Evolutionary conservation across 2,113 vertebrate species (phyloP), one percentile per base, ranked within the genome.

Genomic region (Otocyon megalotis): DNA sequence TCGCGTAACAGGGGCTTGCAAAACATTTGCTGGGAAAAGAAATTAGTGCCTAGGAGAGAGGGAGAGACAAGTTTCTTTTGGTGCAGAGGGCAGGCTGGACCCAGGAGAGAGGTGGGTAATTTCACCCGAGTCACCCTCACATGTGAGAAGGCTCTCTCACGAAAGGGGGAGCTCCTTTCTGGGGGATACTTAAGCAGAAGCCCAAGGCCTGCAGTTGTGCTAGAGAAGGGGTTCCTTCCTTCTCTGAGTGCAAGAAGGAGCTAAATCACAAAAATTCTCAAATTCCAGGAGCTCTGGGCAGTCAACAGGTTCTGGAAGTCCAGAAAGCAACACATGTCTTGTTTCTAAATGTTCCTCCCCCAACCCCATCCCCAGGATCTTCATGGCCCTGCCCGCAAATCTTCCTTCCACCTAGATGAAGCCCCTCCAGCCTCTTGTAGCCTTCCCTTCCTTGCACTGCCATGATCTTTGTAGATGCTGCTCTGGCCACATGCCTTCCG

Each of bases 341-440:
- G 30, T 67, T 90, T 65, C 65, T 50, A 7, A 8, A 35, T n/a
- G 19, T 37, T 28, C 56, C 10, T 35, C 48, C 10, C 4, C 12
- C 35, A 32, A 6, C 9, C 8, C 30, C 6, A 12, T 19, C 35
- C 50, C 26, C 74, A 9, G 14, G 26, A 50, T 50, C 43, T 56
- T 58, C 65, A 58, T 20, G 6, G 28, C 50, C 26, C 5, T 0
- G 7, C 1, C 19, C 19, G 5, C 24, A 0, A 15, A 8, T n/a
- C 58, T 50, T 11, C 58, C 35, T 79, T n/a, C 56, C 20, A 22
- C 17, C 8, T 8, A 8, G 28, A 74, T 3, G 19, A 90, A 86
- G 15, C 30, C 9, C 88, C 43, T 43, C 53, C 14, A 8, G 74
- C n/a, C 65, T 69, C 53, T 37, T 8, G 20, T 8, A 26, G 48